phyloP scores from a whole-genome alignment of 2,113 vertebrate genomes.

The Zosterops borbonicus region DNA sequence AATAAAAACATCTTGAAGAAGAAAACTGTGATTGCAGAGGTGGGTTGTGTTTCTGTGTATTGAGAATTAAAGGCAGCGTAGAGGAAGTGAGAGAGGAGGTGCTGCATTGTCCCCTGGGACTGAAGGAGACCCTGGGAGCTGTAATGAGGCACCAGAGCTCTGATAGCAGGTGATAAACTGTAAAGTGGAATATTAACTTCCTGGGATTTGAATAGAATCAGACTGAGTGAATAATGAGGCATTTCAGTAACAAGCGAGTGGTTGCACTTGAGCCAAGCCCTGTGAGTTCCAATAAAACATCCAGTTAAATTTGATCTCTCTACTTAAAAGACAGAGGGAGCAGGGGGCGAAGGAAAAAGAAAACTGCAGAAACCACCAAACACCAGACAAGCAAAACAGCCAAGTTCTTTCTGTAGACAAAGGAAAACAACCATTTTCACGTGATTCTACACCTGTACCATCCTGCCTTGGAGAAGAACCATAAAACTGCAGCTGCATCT shows the following conservation, averaged over 20 bases:
- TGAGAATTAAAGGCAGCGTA: not conserved
- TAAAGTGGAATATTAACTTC: slow-evolving; percentile 3
- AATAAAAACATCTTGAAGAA: not conserved
- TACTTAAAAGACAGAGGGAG: not conserved
- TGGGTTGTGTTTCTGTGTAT: not conserved
- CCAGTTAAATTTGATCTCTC: not conserved
- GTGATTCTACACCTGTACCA: not conserved
- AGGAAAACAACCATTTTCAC: not conserved
- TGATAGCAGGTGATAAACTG: not conserved
- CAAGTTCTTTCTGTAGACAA: not conserved
- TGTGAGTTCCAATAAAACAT: not conserved
- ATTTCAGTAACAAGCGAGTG: not conserved
- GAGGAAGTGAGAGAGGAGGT: not conserved
- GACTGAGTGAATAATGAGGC: slow-evolving; percentile 9
- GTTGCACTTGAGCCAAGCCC: not conserved
- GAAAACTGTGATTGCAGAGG: not conserved
- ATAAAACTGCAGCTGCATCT: not conserved
- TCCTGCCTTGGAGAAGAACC: not conserved
- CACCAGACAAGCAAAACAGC: not conserved
- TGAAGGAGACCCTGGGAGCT: not conserved
- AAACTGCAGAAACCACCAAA: not conserved
- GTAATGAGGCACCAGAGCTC: not conserved
- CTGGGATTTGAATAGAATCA: not conserved
- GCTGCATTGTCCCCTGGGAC: not conserved
- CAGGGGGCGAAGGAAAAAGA: not conserved